Conservation (phyloP, 1,140 invertebrate species). For the Ptiloglossa arizonensis region DNA sequence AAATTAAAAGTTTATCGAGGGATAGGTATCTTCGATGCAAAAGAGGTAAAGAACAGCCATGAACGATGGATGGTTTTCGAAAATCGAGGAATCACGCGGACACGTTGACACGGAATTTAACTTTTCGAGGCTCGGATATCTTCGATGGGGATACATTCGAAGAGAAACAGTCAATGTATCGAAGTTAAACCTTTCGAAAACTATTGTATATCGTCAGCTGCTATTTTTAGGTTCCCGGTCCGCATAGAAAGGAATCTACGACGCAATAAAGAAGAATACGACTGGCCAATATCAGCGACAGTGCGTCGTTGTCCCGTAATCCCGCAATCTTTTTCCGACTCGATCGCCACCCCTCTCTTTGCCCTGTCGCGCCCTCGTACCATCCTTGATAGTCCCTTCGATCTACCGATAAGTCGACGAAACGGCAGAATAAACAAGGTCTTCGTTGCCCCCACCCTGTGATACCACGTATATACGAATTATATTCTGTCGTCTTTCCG, state of each 20-base stretch:
- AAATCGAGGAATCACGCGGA: no score
- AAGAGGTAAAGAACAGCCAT: no score
- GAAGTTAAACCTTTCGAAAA: background rate
- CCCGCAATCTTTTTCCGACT: conserved; percentile 56
- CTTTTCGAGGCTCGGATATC: no score
- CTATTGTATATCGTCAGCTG: no score
- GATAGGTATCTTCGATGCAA: no score
- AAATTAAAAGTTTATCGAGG: no score
- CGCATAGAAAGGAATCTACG: background rate
- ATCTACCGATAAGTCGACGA: conserved; percentile 39
- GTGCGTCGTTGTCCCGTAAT: conserved; percentile 56
- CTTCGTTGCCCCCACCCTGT: background rate
- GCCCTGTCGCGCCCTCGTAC: conserved; percentile 15
- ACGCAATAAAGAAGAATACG: conserved; percentile 47
- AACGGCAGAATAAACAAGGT: conserved; percentile 42
- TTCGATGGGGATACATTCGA: no score
- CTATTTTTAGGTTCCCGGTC: background rate
- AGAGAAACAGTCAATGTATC: background rate
- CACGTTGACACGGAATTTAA: no score
- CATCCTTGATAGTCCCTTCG: background rate
- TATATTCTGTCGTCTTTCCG: background rate
- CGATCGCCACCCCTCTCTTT: conserved; percentile 33
- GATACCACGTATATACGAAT: conserved; percentile 4
- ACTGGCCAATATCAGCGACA: conserved; percentile 45
- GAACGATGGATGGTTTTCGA: no score